Conservation (phyloP, 53 echinoderm and acorn worm genomes). For the Antedon mediterranea region DNA sequence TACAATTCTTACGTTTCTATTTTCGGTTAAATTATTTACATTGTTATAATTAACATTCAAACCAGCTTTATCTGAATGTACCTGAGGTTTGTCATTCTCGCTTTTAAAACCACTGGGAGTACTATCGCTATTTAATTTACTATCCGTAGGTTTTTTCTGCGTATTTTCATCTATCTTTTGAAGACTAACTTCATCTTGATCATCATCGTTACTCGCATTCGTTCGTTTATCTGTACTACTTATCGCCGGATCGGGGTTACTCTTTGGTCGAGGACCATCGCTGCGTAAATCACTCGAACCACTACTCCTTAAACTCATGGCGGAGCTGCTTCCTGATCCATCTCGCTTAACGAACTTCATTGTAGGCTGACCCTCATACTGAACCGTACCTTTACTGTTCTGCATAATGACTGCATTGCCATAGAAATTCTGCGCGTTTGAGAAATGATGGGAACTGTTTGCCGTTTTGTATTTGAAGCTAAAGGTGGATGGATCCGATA, state of each 20-base stretch:
- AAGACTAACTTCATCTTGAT: background rate
- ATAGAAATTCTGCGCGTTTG: constrained; percentile 60
- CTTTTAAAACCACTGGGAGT: background rate
- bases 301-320: background rate
- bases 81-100: background rate
- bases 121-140: background rate
- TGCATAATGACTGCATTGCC: constrained; percentile 2
- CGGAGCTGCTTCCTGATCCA: background rate
- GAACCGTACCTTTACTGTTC: background rate
- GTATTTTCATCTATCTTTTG: background rate
- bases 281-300: background rate
- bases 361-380: background rate
- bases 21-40: background rate
- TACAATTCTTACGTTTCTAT: too few species aligned
- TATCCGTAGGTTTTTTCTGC: background rate
- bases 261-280: background rate
- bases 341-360: background rate
- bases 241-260: background rate
- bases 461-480: constrained; percentile 13
- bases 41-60: background rate
- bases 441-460: constrained; percentile 69
- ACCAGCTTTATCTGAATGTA: background rate
- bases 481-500: constrained; percentile 45
- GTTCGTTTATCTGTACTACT: background rate
- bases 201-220: background rate